Conservation (phyloP, 2,113 vertebrate genomes). For the Anthoscopus minutus region DNA sequence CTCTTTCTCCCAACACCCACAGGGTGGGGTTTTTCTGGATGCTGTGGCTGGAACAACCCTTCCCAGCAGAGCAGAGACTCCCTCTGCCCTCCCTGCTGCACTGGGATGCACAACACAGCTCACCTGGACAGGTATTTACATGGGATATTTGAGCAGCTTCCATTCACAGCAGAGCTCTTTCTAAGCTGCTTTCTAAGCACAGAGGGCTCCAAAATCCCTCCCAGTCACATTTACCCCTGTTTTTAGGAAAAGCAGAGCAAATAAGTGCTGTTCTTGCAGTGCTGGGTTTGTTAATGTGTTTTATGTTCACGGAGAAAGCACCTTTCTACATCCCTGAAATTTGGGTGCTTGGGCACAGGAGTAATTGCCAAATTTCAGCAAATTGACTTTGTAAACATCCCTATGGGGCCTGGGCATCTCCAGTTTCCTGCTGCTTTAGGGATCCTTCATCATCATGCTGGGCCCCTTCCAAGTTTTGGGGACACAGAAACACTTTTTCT, state of each 20-base stretch:
- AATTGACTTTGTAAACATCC: not conserved
- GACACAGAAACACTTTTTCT: not conserved
- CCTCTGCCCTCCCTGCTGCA: not conserved
- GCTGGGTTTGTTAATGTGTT: not conserved
- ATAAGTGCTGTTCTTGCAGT: not conserved
- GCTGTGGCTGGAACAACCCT: not conserved
- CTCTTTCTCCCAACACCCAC: not conserved
- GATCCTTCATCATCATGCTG: not conserved
- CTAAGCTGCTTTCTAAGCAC: not conserved
- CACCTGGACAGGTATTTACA: accelerated
- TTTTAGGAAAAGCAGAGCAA: not conserved
- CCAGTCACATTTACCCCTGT: accelerated
- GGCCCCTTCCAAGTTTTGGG: not conserved
- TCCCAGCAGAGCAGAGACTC: not conserved
- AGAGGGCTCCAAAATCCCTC: not conserved
- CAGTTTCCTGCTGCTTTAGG: not conserved
- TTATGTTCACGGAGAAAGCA: not conserved
- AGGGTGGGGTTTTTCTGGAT: not conserved
- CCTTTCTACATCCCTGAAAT: not conserved
- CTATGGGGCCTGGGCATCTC: not conserved
- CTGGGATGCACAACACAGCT: accelerated
- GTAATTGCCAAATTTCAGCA: not conserved
- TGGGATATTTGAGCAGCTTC: accelerated
- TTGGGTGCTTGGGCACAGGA: not conserved
- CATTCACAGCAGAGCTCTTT: not conserved